Evolutionary conservation across 2,113 vertebrate genomes (phyloP).

Genomic region (Barbus barbus): DNA sequence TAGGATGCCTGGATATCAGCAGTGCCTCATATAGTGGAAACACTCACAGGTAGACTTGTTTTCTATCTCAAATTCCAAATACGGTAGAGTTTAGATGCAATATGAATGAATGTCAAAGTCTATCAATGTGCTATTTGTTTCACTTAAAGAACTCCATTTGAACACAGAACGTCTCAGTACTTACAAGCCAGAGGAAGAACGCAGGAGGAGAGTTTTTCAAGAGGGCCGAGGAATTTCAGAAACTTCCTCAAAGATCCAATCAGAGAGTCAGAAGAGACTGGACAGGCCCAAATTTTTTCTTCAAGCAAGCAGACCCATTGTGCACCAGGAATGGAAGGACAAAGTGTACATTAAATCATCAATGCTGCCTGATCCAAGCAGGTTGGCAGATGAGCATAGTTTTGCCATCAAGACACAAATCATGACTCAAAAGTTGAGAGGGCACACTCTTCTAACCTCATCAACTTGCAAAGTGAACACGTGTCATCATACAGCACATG

Average conservation of each 20-base stretch:
- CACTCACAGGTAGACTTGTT: conserved; percentile 49
- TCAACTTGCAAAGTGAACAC: not conserved
- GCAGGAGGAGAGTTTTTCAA: not conserved
- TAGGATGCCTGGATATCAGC: not conserved
- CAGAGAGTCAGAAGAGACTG: conserved; percentile 7
- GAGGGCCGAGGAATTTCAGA: too few relatives aligned
- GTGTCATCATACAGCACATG: not conserved
- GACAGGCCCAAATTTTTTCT: not conserved
- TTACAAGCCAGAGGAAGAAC: conserved; percentile 15
- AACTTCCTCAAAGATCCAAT: not conserved
- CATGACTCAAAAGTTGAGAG: not conserved
- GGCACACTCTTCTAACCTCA: not conserved
- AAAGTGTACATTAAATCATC: conserved; percentile 5
- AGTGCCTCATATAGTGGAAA: conserved; percentile 20
- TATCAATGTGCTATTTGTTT: not conserved
- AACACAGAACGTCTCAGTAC: conserved; percentile 35
- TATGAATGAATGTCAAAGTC: not conserved
- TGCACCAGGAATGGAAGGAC: conserved; percentile 13
- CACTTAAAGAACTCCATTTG: conserved; percentile 54
- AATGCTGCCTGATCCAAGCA: not conserved
- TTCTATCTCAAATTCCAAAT: not conserved
- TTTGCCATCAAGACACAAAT: too few relatives aligned
- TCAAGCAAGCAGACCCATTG: conserved; percentile 6
- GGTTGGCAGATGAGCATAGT: not conserved
- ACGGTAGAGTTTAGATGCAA: not conserved